phyloP scores from a whole-genome alignment of 2,888 invertebrate genomes.

The Cephonodes hylas region DNA sequence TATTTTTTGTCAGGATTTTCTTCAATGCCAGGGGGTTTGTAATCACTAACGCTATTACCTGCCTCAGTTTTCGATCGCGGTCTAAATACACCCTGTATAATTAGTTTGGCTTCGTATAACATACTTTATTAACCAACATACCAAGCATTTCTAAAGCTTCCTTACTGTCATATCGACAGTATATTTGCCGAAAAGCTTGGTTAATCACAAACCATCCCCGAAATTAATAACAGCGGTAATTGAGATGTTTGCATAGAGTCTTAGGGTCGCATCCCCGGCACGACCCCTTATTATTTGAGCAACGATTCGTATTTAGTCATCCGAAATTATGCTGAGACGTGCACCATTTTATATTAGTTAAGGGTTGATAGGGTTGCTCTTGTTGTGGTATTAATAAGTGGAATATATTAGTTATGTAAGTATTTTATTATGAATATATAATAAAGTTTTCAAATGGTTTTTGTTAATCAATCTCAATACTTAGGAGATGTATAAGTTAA shows the following conservation, averaged over 20 bases:
- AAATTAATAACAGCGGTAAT: slow-evolving; percentile 76
- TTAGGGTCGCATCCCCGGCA: slow-evolving; percentile 45
- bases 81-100: too few relatives aligned
- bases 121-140: too few relatives aligned
- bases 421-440: too few relatives aligned
- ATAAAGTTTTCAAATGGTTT: too few relatives aligned
- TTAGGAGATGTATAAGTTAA: too few relatives aligned
- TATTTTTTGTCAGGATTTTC: too few relatives aligned
- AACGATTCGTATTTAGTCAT: slow-evolving; percentile 71
- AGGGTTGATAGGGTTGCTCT: slow-evolving; percentile 23
- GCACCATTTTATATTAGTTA: slow-evolving; percentile 41
- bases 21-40: too few relatives aligned
- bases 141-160: neutral
- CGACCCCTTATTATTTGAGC: slow-evolving; percentile 52
- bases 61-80: too few relatives aligned
- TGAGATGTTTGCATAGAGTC: slow-evolving; percentile 72
- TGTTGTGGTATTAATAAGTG: slow-evolving; percentile 23
- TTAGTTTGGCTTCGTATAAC: too few relatives aligned
- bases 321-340: slow-evolving; percentile 66
- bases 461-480: too few relatives aligned
- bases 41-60: too few relatives aligned
- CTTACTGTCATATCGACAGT: neutral
- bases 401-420: too few relatives aligned
- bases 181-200: slow-evolving; percentile 47
- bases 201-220: slow-evolving; percentile 61